These are phyloP conservation scores for Pyralis farinalis DNA, from an alignment of 2,888 invertebrate species.

Conservation along the genomic window DNA sequence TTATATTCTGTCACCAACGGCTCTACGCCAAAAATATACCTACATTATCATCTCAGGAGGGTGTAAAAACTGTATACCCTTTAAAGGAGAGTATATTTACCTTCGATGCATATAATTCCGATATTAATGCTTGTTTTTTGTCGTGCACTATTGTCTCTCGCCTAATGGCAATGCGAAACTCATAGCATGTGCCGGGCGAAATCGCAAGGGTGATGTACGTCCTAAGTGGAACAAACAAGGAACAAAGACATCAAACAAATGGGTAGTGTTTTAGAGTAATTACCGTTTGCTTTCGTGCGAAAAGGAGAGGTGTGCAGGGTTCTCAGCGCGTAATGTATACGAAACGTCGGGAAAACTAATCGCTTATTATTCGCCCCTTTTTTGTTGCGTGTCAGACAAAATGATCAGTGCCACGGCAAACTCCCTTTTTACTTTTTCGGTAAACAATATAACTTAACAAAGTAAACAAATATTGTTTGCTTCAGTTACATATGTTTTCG, in stretches of 20 bases:
- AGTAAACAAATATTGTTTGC: constrained; percentile 34
- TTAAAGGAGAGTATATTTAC: constrained; percentile 43
- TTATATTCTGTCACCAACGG: too few species aligned
- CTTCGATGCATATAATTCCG: constrained; percentile 74
- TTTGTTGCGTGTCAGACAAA: constrained; percentile 54
- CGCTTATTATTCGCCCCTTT: constrained; percentile 58
- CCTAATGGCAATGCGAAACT: constrained; percentile 68
- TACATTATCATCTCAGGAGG: too few species aligned
- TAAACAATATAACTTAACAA: constrained; percentile 44
- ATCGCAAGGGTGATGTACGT: constrained; percentile 73
- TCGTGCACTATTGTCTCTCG: constrained; percentile 67
- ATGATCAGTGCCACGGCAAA: constrained; percentile 52
- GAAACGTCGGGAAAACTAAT: constrained; percentile 46
- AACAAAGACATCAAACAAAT: constrained; percentile 82
- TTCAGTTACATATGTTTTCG: constrained; percentile 14
- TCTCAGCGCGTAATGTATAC: constrained; percentile 39
- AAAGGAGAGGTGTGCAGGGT: constrained; percentile 68
- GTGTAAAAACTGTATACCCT: too few species aligned
- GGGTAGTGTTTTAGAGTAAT: constrained; percentile 81
- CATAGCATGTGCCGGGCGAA: constrained; percentile 68
- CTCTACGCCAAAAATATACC: too few species aligned
- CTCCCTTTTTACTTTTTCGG: constrained; percentile 41
- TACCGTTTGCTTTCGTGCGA: constrained; percentile 75
- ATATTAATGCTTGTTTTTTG: constrained; percentile 79
- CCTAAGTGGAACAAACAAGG: constrained; percentile 78